phyloP scores from a whole-genome alignment of 1,140 invertebrate genomes.

The Colletes gigas region DNA sequence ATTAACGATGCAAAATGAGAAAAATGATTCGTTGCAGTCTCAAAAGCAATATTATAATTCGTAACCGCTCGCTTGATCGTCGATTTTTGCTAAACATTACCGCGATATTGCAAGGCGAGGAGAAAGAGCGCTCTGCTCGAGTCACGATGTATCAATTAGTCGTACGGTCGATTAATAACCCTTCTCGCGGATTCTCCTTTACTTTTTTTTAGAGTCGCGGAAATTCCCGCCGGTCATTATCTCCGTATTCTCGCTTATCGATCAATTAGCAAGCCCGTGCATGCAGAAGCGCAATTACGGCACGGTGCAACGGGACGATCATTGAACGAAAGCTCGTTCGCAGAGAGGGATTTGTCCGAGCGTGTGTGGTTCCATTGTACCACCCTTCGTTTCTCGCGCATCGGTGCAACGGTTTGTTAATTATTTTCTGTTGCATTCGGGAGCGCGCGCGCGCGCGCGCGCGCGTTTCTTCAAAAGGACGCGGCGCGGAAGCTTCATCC shows the following conservation, averaged over 20 bases:
- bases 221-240: slow-evolving; percentile 15
- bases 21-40: too few relatives aligned
- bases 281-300: slow-evolving; percentile 65
- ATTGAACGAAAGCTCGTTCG: slow-evolving; percentile 39
- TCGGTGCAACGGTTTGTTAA: slow-evolving; percentile 27
- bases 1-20: too few relatives aligned
- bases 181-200: slow-evolving; percentile 13
- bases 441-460: background rate
- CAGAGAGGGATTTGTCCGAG: slow-evolving; percentile 49
- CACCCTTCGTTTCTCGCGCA: slow-evolving; percentile 38
- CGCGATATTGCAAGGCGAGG: too few relatives aligned
- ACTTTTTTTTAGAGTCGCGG: background rate
- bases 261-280: slow-evolving; percentile 60
- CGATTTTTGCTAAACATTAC: too few relatives aligned
- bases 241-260: slow-evolving; percentile 41
- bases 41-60: too few relatives aligned
- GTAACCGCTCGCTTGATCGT: too few relatives aligned
- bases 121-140: background rate
- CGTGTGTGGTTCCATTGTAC: slow-evolving; percentile 39
- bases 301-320: slow-evolving; percentile 59
- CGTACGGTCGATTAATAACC: slow-evolving; percentile 20
- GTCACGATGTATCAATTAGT: slow-evolving; percentile 9
- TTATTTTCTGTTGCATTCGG: slow-evolving; percentile 20
- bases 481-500: too few relatives aligned
- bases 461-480: slow-evolving; percentile 24